These are phyloP conservation scores for Diorhabda elongata DNA, from an alignment of 1,140 invertebrate species.

Conservation along the genomic window DNA sequence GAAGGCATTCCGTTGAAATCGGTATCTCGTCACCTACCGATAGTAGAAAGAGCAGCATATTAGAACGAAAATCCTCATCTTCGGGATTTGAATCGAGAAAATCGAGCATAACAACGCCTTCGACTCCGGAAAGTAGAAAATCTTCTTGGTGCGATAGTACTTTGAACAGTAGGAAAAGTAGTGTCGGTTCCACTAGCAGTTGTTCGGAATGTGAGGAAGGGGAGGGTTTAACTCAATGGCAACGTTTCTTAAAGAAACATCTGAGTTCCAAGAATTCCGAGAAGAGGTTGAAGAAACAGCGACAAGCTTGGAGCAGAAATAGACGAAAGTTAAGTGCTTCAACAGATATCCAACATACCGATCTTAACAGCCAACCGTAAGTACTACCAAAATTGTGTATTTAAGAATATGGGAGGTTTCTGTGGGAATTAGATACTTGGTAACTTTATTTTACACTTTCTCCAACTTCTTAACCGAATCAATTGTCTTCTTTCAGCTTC, in stretches of 20 bases:
- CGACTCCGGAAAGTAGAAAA: conserved; percentile 37
- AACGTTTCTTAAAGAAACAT: conserved; percentile 54
- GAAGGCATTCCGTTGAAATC: conserved; percentile 31
- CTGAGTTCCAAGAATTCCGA: conserved; percentile 53
- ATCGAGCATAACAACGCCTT: conserved; percentile 39
- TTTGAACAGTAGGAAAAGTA: conserved; percentile 50
- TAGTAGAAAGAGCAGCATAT: conserved; percentile 38
- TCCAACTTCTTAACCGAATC: too few relatives aligned
- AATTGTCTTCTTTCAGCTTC: too few relatives aligned
- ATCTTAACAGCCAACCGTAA: conserved; percentile 36
- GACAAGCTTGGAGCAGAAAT: conserved; percentile 56
- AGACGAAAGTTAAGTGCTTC: conserved; percentile 47
- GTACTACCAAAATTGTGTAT: conserved; percentile 18
- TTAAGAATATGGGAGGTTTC: not conserved
- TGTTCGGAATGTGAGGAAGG: conserved; percentile 55
- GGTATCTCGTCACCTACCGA: conserved; percentile 36
- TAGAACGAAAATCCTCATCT: conserved; percentile 33
- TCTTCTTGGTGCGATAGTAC: conserved; percentile 35
- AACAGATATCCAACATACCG: conserved; percentile 19
- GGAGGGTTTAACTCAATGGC: conserved; percentile 51
- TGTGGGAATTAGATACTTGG: too few relatives aligned
- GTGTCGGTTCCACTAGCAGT: conserved; percentile 53
- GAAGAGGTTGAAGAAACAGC: conserved; percentile 53
- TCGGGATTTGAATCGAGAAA: conserved; percentile 40
- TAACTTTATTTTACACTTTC: too few relatives aligned